Base-by-base conservation (phyloP, 2,888 invertebrate species). In the Cryptocheilus praepositus region DNA sequence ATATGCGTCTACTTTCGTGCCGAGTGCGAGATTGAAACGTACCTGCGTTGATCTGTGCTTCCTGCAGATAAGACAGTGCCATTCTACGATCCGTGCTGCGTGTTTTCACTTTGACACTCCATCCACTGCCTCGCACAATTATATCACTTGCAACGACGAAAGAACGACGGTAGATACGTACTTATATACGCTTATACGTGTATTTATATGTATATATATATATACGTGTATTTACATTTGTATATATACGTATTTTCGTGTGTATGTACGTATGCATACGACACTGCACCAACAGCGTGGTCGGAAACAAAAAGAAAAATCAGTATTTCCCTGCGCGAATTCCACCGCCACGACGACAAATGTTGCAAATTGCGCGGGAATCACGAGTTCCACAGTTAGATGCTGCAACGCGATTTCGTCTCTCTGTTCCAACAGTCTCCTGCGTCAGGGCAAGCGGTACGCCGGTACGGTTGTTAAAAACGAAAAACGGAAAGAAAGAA, bases 21-120 rank as follows among this genome's bases (percentile, higher is more conserved):
- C 52, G 22, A 52, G 15, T 3, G 22, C 13, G n/a, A 22, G 4
- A 11, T 19, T n/a, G 7, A 53, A 65, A 75, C 79, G 52, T 82
- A 88, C 88, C 86, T 86, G 85, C 81, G 74, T 84, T 84, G 70
- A 86, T 78, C 68, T 87, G 85, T 62, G 84, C 81, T 75, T 88
- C 85, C 60, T 86, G 84, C 36, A 86, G 81, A 75, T 83, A 86
- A 73, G 85, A 85, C 60, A 87, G 82, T 84, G 88, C 87, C 88
- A 88, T 87, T 81, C 83, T 88, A 83, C 79, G 82, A 80, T 80
- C 77, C 80, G 81, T 83, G 70, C 28, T 76, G 73, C 67, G 62
- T 62, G 74, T 77, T 80, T 69, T 82, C 86, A 85, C 87, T 83
- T 70, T 75, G 74, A 82, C 79, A 85, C 85, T 85, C 85, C 86